Conservation (phyloP, 2,113 vertebrate genomes). For the Mastomys coucha region DNA sequence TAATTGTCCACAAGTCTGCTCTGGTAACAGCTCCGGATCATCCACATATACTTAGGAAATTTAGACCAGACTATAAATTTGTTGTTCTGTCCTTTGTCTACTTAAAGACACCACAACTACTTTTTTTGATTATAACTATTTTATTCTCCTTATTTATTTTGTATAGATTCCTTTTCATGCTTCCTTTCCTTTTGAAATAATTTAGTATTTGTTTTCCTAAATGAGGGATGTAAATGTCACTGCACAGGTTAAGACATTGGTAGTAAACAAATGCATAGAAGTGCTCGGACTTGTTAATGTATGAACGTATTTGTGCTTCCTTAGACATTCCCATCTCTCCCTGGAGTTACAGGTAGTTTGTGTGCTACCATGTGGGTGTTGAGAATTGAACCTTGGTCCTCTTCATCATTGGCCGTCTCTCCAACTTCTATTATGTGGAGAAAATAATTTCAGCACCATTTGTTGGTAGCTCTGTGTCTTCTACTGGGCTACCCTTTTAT, state of each 20-base stretch:
- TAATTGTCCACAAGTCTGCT: not conserved
- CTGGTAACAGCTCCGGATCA: not conserved
- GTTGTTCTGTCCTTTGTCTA: slow-evolving; percentile 18
- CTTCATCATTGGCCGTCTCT: not conserved
- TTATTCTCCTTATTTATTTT: not conserved
- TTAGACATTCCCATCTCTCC: not conserved
- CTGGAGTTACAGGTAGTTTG: not conserved
- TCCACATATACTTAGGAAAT: not conserved
- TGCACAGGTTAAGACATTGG: not conserved
- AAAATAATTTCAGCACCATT: not conserved
- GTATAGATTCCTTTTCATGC: not conserved
- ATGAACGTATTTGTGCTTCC: not conserved
- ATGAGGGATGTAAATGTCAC: not conserved
- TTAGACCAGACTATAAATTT: not conserved
- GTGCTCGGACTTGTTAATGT: not conserved
- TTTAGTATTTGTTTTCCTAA: slow-evolving; percentile 5
- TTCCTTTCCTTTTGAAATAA: slow-evolving; percentile 43
- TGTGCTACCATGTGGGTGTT: not conserved
- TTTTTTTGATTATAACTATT: not conserved
- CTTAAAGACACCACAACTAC: slow-evolving; percentile 3
- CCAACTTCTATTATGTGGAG: not conserved
- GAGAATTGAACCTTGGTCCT: not conserved
- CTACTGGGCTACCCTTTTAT: not conserved
- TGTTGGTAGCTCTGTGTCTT: not conserved
- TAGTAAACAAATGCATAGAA: slow-evolving; percentile 17